Base-by-base conservation (phyloP, 92 coral and sea anemone genomes). In the Epizoanthus stellaris region DNA sequence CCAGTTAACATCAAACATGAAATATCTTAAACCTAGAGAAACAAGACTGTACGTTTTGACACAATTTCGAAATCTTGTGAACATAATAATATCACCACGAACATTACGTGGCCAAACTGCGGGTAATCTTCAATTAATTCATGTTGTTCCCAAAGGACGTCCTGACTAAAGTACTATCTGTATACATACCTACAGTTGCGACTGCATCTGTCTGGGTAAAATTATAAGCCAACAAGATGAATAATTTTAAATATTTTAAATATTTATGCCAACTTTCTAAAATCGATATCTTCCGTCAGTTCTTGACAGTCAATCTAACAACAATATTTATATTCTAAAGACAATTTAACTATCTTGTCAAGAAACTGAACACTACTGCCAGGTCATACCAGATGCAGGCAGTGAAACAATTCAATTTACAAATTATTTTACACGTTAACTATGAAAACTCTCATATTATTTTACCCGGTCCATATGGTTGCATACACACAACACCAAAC, bases 331-430 rank as follows among this genome's bases (percentile, higher is more conserved):
- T 66, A 66, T 12, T 30, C 70, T 30, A 10, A 66, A 66, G 42
- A 30, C 42, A 30, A 11, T 66, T 25, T 9, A 21, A 64, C 36
- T 8, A 3, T 3, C 4, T 3, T 25, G 14, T 38, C 49, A 34
- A 1, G 20, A n/a, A 20, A 38, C 47, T 47, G 20, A 54, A 34
- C 21, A 42, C 69, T 38, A 16, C 76, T 71, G 71, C 72, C 72
- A 42, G 6, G 64, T 63, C 83, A 79, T 79, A 45, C 83, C 83
- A 79, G 83, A 79, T 79, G 83, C 23, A 79, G 83, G 83, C 83
- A 79, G 83, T 63, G 20, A 62, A 79, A 62, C 65, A 77, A 39
- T 77, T 63, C 58, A 61, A 42, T 30, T 61, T 63, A 10, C 45
- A 63, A 63, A 62, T 40, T 63, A 58, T 45, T 63, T 19, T 39